A percentile compares a stretch with the other conserved stretches of the same genome.
Evolutionary conservation across 2,113 vertebrate genomes (phyloP).

Genomic region (Python bivittatus): DNA sequence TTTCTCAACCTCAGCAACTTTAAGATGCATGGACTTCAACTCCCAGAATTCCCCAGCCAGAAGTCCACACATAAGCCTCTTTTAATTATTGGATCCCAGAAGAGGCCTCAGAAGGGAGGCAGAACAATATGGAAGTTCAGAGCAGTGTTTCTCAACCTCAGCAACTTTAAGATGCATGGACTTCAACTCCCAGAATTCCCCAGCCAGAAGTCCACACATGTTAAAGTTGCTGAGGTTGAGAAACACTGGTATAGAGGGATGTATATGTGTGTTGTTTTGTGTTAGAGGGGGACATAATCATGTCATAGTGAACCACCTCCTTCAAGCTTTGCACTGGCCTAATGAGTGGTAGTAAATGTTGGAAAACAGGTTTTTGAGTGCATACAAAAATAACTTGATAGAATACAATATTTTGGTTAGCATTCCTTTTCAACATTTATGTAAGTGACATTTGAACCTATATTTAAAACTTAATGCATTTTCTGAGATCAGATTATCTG

Average conservation of each 20-base stretch:
- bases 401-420: background rate
- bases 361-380: background rate
- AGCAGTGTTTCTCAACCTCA: background rate
- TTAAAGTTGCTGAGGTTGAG: background rate
- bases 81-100: background rate
- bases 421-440: background rate
- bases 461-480: background rate
- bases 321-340: background rate
- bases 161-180: background rate
- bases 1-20: background rate
- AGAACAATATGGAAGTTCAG: background rate
- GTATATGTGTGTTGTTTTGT: background rate
- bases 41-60: background rate
- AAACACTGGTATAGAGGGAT: background rate
- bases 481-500: background rate
- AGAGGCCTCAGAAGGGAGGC: background rate
- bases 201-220: background rate
- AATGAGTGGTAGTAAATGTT: background rate
- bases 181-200: background rate
- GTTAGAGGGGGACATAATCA: background rate
- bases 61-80: background rate
- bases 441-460: background rate
- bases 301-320: background rate
- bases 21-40: background rate
- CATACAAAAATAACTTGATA: background rate